These are phyloP conservation scores for Microcebus tavaratra DNA, from an alignment of 2,113 vertebrate species.

Conservation along the genomic window DNA sequence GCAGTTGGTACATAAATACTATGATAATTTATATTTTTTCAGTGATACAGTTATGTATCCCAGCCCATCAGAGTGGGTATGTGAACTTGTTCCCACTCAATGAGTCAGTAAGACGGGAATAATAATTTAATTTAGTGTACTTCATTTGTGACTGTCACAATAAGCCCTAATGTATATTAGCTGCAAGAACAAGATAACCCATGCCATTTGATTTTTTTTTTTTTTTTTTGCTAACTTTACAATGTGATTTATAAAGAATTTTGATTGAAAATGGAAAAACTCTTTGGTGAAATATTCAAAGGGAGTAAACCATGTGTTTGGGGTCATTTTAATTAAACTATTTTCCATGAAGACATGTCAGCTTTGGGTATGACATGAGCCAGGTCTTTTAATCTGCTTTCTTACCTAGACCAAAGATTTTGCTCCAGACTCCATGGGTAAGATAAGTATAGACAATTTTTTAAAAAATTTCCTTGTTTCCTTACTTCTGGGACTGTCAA, in stretches of 20 bases:
- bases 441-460: not conserved
- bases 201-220: constrained; percentile 58
- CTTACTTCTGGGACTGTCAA: not conserved
- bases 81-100: not conserved
- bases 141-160: constrained; percentile 3
- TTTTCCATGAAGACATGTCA: not conserved
- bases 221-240: constrained; percentile 36
- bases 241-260: constrained; percentile 40
- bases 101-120: not conserved
- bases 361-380: not conserved
- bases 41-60: not conserved
- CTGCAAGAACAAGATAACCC: constrained; percentile 50
- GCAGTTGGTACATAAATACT: not conserved
- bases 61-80: not conserved
- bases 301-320: not conserved
- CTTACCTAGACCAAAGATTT: not conserved
- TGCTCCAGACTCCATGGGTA: not conserved
- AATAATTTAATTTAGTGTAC: constrained; percentile 46
- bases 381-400: not conserved
- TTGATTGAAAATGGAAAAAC: constrained; percentile 34
- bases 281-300: constrained; percentile 10
- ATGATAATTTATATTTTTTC: not conserved
- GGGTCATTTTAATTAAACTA: constrained; percentile 43
- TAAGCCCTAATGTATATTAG: constrained; percentile 9
- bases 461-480: not conserved